phyloP scores from a whole-genome alignment of 2,888 invertebrate genomes.

The Liopterus haemorrhoidalis region DNA sequence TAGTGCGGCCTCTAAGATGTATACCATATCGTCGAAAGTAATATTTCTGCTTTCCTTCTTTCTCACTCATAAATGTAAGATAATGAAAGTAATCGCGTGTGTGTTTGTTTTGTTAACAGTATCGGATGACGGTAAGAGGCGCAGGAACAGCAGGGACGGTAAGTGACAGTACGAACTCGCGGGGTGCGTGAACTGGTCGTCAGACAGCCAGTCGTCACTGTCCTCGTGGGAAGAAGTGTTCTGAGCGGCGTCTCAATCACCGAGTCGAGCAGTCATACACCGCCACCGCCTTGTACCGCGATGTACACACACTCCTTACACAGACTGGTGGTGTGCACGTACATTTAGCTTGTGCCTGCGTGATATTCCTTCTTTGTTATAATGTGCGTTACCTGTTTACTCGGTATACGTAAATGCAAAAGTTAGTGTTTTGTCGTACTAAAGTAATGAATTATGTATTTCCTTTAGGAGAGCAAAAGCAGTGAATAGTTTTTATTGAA shows the following conservation, averaged over 20 bases:
- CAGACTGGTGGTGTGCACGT: too few species aligned
- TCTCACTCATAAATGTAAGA: too few species aligned
- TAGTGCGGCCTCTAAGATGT: too few species aligned
- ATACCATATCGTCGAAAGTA: too few species aligned
- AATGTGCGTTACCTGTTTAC: slow-evolving; percentile 20
- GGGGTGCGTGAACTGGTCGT: slow-evolving; percentile 36
- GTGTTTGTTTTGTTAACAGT: slow-evolving; percentile 36
- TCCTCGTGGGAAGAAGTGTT: slow-evolving; percentile 26
- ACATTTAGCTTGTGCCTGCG: slow-evolving; percentile 23
- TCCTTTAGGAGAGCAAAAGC: neutral
- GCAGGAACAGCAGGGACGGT: slow-evolving; percentile 43
- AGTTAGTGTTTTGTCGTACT: slow-evolving; percentile 18
- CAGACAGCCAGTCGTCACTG: slow-evolving; percentile 31
- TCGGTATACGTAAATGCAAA: slow-evolving; percentile 13
- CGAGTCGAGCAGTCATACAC: neutral
- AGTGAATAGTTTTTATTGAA: slow-evolving; percentile 20
- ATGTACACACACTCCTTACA: neutral
- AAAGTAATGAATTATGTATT: slow-evolving; percentile 6
- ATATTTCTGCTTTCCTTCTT: too few species aligned
- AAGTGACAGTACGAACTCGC: slow-evolving; percentile 47
- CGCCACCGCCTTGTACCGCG: neutral
- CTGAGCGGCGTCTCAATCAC: neutral
- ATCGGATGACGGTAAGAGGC: slow-evolving; percentile 44
- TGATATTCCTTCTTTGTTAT: slow-evolving; percentile 19
- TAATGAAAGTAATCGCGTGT: too few species aligned